Conservation (phyloP, 37 sponge, comb jelly and placozoan genomes). For the Bolinopsis microptera region DNA sequence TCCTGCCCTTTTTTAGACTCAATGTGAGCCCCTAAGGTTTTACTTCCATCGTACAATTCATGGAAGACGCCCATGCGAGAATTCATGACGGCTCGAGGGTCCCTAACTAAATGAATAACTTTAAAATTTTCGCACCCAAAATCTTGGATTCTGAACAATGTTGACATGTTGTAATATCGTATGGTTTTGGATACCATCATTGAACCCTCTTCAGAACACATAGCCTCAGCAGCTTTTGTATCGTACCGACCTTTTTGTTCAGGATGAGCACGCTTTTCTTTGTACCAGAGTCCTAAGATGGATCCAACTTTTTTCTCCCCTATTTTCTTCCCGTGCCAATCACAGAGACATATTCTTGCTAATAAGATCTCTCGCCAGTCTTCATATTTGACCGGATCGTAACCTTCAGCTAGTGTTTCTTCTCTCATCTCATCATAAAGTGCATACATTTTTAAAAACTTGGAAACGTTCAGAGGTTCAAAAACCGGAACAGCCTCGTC, state of each 20-base stretch:
- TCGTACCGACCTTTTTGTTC: not conserved
- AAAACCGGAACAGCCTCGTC: not conserved
- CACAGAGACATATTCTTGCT: conserved; percentile 43
- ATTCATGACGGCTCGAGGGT: conserved; percentile 15
- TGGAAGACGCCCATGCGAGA: conserved; percentile 29
- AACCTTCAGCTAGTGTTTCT: not conserved
- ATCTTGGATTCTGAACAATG: not conserved
- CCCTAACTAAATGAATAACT: conserved; percentile 4
- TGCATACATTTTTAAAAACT: conserved; percentile 28
- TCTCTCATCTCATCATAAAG: not conserved
- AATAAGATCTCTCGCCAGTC: conserved; percentile 1
- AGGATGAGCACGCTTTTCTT: not conserved
- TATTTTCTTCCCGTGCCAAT: not conserved
- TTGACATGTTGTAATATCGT: conserved; percentile 23
- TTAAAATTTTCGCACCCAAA: conserved; percentile 46
- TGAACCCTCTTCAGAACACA: not conserved
- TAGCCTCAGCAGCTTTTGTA: not conserved
- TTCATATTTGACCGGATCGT: not conserved
- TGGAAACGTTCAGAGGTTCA: conserved; percentile 15
- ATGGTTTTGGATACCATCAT: conserved; percentile 45
- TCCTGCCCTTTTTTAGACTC: not conserved
- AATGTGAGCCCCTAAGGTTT: not conserved
- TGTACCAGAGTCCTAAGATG: not conserved
- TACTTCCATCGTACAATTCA: conserved; percentile 45
- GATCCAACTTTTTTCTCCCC: not conserved